These are phyloP conservation scores for Nemoura dubitans DNA, from an alignment of 2,888 invertebrate genomes.

Conservation along the genomic window DNA sequence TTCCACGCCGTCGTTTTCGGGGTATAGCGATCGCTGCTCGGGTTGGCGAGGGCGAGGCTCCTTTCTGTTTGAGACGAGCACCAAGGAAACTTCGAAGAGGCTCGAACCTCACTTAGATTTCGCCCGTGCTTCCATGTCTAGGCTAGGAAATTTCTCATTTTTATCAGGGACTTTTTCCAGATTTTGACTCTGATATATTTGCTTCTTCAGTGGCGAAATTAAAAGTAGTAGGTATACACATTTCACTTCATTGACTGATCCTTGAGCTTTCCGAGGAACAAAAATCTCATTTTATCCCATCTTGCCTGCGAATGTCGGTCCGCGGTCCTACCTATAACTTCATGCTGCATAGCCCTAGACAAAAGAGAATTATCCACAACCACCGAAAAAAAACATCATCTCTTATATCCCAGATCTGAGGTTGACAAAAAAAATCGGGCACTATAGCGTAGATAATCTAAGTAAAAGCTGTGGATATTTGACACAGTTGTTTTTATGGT, in stretches of 20 bases:
- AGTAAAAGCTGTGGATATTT: constrained; percentile 14
- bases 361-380: constrained; percentile 23
- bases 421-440: background rate
- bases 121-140: no score
- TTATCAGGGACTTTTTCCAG: background rate
- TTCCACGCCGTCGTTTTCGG: constrained; percentile 23
- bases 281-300: background rate
- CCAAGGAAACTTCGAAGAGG: background rate
- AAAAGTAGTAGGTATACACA: no score
- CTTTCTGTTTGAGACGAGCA: background rate
- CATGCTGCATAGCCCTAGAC: constrained; percentile 29
- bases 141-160: background rate
- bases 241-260: no score
- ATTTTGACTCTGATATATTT: background rate
- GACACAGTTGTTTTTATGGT: constrained; percentile 29
- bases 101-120: no score
- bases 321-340: background rate
- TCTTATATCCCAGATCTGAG: background rate
- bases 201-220: background rate
- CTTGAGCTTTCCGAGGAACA: background rate
- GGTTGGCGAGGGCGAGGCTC: background rate
- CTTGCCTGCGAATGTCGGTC: background rate
- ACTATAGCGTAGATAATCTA: background rate
- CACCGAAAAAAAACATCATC: background rate
- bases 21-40: background rate